phyloP scores from a whole-genome alignment of 1,140 invertebrate species.

The Drosophila mauritiana region DNA sequence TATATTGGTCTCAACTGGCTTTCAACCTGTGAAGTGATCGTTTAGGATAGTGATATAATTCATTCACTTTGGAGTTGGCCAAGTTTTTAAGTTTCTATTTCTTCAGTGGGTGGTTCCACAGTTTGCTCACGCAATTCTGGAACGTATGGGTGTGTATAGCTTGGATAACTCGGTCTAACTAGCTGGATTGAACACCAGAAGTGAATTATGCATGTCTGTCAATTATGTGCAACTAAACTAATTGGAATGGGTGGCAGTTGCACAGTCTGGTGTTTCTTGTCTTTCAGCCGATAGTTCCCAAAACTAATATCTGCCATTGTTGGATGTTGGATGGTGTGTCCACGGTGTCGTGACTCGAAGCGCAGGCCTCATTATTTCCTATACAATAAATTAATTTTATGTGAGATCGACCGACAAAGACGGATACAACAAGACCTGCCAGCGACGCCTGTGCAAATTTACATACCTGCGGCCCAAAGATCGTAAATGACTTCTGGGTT shows the following conservation, averaged over 20 bases:
- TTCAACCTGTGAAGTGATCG: not conserved
- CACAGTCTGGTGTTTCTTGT: conserved; percentile 1
- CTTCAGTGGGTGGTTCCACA: not conserved
- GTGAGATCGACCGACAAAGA: conserved; percentile 24
- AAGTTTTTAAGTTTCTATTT: not conserved
- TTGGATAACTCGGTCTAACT: conserved; percentile 32
- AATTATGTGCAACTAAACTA: conserved; percentile 33
- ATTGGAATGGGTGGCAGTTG: conserved; percentile 3
- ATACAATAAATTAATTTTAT: conserved; percentile 43
- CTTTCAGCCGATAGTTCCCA: conserved; percentile 21
- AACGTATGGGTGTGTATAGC: conserved; percentile 7
- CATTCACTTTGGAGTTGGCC: not conserved
- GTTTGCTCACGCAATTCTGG: conserved; percentile 15
- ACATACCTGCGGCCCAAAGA: conserved; percentile 32
- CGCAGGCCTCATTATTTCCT: conserved; percentile 35
- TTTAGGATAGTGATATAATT: not conserved
- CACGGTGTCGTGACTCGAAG: conserved; percentile 22
- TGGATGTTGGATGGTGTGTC: conserved; percentile 49
- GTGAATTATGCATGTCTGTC: conserved; percentile 24
- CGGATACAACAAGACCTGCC: conserved; percentile 24
- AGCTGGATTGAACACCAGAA: conserved; percentile 23
- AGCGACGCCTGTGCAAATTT: conserved; percentile 13
- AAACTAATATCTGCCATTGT: conserved; percentile 59
- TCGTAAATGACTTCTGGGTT: conserved; percentile 67
- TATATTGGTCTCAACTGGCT: not conserved